Conservation (phyloP, 1,140 invertebrate genomes). For the Philaenus spumarius region DNA sequence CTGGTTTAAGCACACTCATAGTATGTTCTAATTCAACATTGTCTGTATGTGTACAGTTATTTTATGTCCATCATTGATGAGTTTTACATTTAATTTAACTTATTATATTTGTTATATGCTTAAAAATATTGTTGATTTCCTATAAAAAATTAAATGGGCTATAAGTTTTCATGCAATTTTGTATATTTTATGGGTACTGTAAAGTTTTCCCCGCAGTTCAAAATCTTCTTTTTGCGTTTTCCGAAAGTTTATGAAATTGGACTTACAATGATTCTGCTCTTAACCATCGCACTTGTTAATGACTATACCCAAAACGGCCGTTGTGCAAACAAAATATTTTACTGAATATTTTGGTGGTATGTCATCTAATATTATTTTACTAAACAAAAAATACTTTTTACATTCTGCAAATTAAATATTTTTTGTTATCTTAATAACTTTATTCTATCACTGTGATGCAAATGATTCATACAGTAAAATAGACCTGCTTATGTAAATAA, state of each 20-base stretch:
- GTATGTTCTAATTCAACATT: background rate
- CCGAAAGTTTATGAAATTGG: background rate
- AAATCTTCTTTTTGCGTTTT: conserved; percentile 1
- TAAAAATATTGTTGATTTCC: background rate
- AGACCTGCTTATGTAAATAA: background rate
- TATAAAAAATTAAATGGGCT: background rate
- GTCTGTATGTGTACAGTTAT: background rate
- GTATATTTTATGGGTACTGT: background rate
- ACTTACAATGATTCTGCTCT: conserved; percentile 1
- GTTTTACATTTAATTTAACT: background rate
- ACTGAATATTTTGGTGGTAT: too few species aligned
- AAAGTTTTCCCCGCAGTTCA: background rate
- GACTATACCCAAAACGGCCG: too few species aligned
- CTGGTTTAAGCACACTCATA: background rate
- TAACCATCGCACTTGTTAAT: too few species aligned
- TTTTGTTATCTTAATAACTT: too few species aligned
- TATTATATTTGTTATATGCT: background rate
- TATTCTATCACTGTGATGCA: too few species aligned
- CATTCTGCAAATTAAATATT: too few species aligned
- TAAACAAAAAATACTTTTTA: too few species aligned
- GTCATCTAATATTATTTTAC: too few species aligned
- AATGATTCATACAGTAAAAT: background rate
- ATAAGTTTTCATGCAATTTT: background rate
- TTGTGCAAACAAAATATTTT: too few species aligned
- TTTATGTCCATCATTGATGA: background rate